phyloP scores from a whole-genome alignment of 2,113 vertebrate species.

The Zosterops hypoxanthus region DNA sequence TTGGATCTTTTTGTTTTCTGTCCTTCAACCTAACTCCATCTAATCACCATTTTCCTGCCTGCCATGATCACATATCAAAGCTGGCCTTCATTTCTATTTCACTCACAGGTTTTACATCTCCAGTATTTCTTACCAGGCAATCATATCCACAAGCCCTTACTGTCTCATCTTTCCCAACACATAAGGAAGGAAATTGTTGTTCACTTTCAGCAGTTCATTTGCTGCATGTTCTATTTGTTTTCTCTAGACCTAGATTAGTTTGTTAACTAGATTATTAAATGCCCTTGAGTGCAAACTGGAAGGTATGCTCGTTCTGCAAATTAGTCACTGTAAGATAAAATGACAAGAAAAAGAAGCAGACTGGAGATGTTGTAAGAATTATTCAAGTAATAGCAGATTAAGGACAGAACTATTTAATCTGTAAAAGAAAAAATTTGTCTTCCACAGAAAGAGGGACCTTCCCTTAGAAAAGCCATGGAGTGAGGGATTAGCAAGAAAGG shows the following conservation, averaged over 20 bases:
- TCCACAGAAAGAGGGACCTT: neutral
- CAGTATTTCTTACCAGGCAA: too few relatives aligned
- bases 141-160: too few relatives aligned
- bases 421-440: neutral
- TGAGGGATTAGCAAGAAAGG: neutral
- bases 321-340: slow-evolving; percentile 17
- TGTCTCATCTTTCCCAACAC: too few relatives aligned
- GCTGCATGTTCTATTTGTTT: neutral
- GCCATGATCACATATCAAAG: too few relatives aligned
- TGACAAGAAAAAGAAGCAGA: neutral
- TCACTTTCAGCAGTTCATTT: neutral
- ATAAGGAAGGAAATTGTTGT: neutral
- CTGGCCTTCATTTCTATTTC: too few relatives aligned
- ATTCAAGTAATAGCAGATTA: neutral
- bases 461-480: neutral
- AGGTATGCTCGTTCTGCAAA: neutral
- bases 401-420: neutral
- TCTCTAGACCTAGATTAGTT: neutral
- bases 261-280: neutral
- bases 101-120: too few relatives aligned
- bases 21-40: too few relatives aligned
- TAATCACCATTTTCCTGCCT: too few relatives aligned
- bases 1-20: too few relatives aligned
- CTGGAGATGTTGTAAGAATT: neutral
- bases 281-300: neutral